Percentiles rank a stretch among this genome's conserved stretches.
Conservation (phyloP, 2,797 vertebrate species). For the Poeciliopsis turneri region DNA sequence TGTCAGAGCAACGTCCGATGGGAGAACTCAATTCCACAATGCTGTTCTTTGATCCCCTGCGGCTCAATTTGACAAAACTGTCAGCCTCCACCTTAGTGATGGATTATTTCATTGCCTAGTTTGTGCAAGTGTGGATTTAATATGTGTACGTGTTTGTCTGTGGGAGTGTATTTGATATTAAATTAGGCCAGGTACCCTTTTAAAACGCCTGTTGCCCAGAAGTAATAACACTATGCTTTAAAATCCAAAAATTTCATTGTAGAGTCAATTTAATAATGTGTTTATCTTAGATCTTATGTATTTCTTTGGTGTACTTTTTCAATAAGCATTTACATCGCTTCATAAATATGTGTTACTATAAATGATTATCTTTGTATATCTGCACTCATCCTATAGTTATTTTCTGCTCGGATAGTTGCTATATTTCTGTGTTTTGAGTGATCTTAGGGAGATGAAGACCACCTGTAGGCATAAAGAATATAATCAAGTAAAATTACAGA, state of each 20-base stretch:
- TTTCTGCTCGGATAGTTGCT: no score
- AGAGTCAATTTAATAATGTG: slow-evolving; percentile 13
- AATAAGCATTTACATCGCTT: no score
- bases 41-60: slow-evolving; percentile 67
- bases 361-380: no score
- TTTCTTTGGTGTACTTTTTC: neutral
- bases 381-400: no score
- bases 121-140: slow-evolving; percentile 23
- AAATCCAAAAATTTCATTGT: slow-evolving; percentile 17
- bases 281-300: neutral
- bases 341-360: no score
- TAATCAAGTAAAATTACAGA: neutral
- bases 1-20: slow-evolving; percentile 60
- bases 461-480: neutral
- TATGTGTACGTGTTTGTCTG: slow-evolving; percentile 16
- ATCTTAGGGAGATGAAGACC: neutral
- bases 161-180: slow-evolving; percentile 21
- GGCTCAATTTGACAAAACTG: slow-evolving; percentile 74
- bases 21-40: slow-evolving; percentile 74
- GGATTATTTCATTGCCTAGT: slow-evolving; percentile 61
- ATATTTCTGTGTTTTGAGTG: neutral
- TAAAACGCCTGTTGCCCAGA: slow-evolving; percentile 6
- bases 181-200: slow-evolving; percentile 8
- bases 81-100: slow-evolving; percentile 65
- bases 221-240: neutral